Conservation (phyloP, 2,888 invertebrate genomes). For the Cenopis cana region DNA sequence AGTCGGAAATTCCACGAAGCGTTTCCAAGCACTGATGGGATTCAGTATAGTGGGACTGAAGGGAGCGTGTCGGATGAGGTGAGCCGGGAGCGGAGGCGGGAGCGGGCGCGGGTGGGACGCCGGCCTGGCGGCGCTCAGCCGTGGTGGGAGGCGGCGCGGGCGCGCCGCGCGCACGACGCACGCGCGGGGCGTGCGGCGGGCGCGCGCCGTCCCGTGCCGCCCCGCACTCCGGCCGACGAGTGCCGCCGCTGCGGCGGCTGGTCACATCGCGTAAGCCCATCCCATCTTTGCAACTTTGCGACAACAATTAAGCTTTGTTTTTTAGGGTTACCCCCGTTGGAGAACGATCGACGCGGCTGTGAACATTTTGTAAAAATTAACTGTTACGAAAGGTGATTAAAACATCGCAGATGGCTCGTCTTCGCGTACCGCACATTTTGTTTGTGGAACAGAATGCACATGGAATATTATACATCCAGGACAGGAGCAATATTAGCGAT, state of each 20-base stretch:
- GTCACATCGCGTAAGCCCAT: slow-evolving; percentile 90
- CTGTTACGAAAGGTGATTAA: slow-evolving; percentile 55
- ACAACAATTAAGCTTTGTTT: slow-evolving; percentile 85
- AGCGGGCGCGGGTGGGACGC: slow-evolving; percentile 60
- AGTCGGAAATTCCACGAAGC: slow-evolving; percentile 77
- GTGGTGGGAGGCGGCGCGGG: slow-evolving; percentile 46
- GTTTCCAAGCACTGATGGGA: slow-evolving; percentile 66
- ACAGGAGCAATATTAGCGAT: slow-evolving; percentile 12
- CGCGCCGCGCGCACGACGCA: slow-evolving; percentile 16
- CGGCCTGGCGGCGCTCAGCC: slow-evolving; percentile 71
- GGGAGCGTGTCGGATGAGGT: slow-evolving; percentile 50
- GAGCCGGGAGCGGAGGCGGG: slow-evolving; percentile 49
- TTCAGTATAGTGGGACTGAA: slow-evolving; percentile 45
- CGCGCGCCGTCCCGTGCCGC: slow-evolving; percentile 77
- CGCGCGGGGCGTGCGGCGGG: slow-evolving; percentile 59
- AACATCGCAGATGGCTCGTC: slow-evolving; percentile 30
- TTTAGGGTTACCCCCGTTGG: slow-evolving; percentile 63
- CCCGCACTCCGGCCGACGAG: slow-evolving; percentile 71
- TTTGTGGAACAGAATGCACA: slow-evolving; percentile 21
- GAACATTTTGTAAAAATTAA: slow-evolving; percentile 80
- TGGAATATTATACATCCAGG: slow-evolving; percentile 14
- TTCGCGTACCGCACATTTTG: slow-evolving; percentile 14
- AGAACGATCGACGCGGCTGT: slow-evolving; percentile 81
- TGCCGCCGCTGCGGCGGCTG: slow-evolving; percentile 85
- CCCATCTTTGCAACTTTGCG: slow-evolving; percentile 85